phyloP scores from a whole-genome alignment of 1,140 invertebrate species.

The Papilio xuthus region DNA sequence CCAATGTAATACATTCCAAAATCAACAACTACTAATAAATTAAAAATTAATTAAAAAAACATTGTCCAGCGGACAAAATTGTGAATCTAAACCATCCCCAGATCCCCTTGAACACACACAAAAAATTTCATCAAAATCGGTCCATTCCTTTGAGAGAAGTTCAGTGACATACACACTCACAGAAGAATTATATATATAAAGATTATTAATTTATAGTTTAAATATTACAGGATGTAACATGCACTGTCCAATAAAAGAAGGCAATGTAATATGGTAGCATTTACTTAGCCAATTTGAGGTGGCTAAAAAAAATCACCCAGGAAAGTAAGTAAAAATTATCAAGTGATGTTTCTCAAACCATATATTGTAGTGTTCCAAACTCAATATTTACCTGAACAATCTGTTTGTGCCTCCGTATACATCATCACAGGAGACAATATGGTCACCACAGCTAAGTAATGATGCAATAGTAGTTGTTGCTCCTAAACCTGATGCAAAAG shows the following conservation, averaged over 20 bases:
- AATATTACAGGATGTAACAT: slow-evolving; percentile 11
- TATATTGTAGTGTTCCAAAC: background rate
- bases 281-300: background rate
- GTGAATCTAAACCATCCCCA: no score
- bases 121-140: no score
- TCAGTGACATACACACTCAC: no score
- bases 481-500: slow-evolving; percentile 95
- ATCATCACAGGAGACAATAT: slow-evolving; percentile 96
- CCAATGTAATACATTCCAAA: no score
- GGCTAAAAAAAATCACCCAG: no score
- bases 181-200: no score
- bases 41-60: no score
- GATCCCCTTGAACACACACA: no score
- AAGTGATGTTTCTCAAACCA: background rate
- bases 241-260: background rate
- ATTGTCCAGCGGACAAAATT: no score
- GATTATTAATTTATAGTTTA: background rate
- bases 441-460: slow-evolving; percentile 92
- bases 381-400: slow-evolving; percentile 76
- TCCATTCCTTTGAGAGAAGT: no score
- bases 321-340: no score
- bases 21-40: no score
- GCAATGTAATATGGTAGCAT: background rate
- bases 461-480: slow-evolving; percentile 89
- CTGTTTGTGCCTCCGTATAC: slow-evolving; percentile 96